Percentiles rank a stretch among this genome's conserved stretches.
These are phyloP conservation scores for Hypomecis atomaria DNA, from an alignment of 2,888 invertebrate species.

Conservation along the genomic window DNA sequence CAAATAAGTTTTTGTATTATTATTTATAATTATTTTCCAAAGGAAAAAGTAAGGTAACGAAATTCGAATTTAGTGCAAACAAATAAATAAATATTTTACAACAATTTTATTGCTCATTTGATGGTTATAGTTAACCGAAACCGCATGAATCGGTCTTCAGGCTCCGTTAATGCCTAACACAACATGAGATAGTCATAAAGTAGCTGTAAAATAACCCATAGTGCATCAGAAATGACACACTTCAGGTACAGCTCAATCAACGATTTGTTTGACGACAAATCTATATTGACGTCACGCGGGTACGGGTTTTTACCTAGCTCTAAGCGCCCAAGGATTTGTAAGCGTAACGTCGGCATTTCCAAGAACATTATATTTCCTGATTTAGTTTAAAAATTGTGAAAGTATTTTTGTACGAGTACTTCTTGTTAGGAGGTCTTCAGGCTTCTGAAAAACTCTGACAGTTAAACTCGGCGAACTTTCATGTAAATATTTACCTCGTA, in stretches of 20 bases:
- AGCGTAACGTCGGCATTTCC: background rate
- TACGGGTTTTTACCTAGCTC: conserved; percentile 11
- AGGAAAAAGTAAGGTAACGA: too few relatives aligned
- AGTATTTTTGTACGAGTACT: too few relatives aligned
- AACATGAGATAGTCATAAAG: conserved; percentile 15
- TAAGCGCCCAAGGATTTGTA: background rate
- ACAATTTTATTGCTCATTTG: background rate
- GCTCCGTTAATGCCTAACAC: conserved; percentile 28
- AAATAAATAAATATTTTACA: too few relatives aligned
- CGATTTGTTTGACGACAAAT: conserved; percentile 3
- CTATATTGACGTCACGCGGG: conserved; percentile 1
- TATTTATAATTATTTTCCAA: too few relatives aligned
- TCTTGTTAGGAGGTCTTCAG: too few relatives aligned
- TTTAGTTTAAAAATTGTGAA: background rate
- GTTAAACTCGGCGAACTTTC: too few relatives aligned
- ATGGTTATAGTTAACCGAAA: conserved; percentile 2
- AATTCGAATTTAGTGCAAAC: too few relatives aligned
- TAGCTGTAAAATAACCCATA: conserved; percentile 3
- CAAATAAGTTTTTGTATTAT: too few relatives aligned
- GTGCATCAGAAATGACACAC: conserved; percentile 15
- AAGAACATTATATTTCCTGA: background rate
- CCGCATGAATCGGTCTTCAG: conserved; percentile 25
- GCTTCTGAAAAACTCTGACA: too few relatives aligned
- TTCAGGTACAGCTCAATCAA: conserved; percentile 1
- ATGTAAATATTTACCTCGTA: too few relatives aligned